A percentile compares a stretch with the other conserved stretches of the same genome.
Evolutionary conservation across 2,797 vertebrate genomes (phyloP).

Genomic region (Sebastes nivosus): DNA sequence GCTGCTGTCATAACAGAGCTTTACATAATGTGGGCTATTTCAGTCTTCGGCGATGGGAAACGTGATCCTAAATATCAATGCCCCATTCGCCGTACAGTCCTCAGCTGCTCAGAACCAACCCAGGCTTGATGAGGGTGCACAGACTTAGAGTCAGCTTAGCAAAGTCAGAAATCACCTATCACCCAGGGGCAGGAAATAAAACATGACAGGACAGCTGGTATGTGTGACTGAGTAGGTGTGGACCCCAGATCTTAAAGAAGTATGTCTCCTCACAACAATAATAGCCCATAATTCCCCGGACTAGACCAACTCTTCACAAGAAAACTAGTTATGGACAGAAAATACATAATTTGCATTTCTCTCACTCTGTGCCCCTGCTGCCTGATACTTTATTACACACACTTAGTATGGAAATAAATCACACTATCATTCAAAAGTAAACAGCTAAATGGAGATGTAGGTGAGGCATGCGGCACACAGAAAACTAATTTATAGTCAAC

Average conservation of each 20-base stretch:
- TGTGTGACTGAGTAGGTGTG: slow-evolving; percentile 42
- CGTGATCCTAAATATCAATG: slow-evolving; percentile 75
- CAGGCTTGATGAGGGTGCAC: slow-evolving; percentile 64
- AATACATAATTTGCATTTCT: background rate
- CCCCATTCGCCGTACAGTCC: slow-evolving; percentile 63
- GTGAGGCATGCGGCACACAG: background rate
- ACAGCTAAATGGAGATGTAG: background rate
- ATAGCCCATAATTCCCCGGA: background rate
- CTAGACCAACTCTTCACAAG: background rate
- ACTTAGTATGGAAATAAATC: background rate
- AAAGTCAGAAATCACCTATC: slow-evolving; percentile 57
- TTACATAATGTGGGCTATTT: slow-evolving; percentile 76
- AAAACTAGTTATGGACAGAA: background rate
- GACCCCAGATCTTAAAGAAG: slow-evolving; percentile 8
- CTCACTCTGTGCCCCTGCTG: background rate
- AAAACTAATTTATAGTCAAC: background rate
- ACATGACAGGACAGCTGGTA: slow-evolving; percentile 39
- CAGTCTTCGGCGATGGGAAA: slow-evolving; percentile 64
- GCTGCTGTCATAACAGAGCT: slow-evolving; percentile 61
- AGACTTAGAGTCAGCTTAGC: slow-evolving; percentile 52
- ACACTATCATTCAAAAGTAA: background rate
- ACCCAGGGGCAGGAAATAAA: slow-evolving; percentile 27
- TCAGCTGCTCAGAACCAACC: slow-evolving; percentile 55
- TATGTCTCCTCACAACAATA: slow-evolving; percentile 18
- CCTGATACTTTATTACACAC: background rate